Evolutionary conservation across 2,113 vertebrate genomes (phyloP), one percentile per base, ranked within the genome.

Genomic region (Pteruthius melanotis): DNA sequence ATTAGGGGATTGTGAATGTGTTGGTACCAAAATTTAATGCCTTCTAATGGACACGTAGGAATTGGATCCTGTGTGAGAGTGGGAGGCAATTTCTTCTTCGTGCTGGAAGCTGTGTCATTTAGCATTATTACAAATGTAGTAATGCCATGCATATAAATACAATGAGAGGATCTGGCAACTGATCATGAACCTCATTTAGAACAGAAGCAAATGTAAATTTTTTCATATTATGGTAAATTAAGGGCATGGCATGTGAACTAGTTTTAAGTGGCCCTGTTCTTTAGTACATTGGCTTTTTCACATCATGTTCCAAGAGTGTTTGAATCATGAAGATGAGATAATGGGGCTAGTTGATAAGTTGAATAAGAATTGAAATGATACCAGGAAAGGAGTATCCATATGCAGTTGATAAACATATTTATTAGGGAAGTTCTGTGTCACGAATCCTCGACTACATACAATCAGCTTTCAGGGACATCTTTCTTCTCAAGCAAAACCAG

Each of bases 151-250:
- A 79, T 23, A 39, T 47, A 78, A 83, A 60, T 80, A 30, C 87
- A 96, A 94, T 92, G 93, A 95, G 82, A 70, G 54, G 68, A 95
- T 52, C 13, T 90, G 47, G 15, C 35, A 89, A 45, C 69, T 68
- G 83, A 74, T 85, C 89, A 95, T 83, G 86, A 94, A 69, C 59
- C 53, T 96, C 53, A 47, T 90, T 94, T 77, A 69, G 57, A 61
- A 75, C 72, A 47, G 57, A 50, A 93, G 44, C 44, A 59, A 76
- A 63, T 39, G 45, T 71, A 77, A 54, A 15, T 53, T 68, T 80
- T 93, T 88, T 91, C 56, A 44, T 33, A 86, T 93, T 87, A 15
- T 2, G 60, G 31, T 49, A 89, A 95, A 96, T 93, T 33, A 89
- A 92, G 89, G 80, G 80, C 80, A 81, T 53, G 91, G n/a, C 75